Percentiles rank a stretch among this genome's conserved stretches.
These are phyloP conservation scores for Phania funesta DNA, from an alignment of 2,888 invertebrate species.

Conservation along the genomic window DNA sequence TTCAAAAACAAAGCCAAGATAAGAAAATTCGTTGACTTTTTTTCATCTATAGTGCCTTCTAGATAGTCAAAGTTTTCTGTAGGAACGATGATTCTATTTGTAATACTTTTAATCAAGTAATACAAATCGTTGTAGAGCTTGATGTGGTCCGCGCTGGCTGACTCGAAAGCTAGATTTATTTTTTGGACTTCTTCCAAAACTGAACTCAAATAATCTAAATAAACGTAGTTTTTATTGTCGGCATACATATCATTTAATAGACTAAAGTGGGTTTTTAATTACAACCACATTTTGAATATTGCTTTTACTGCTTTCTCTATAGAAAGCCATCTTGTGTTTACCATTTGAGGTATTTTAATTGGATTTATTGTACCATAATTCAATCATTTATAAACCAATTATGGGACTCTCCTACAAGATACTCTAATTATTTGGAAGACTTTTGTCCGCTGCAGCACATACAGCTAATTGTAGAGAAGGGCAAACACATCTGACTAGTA, in stretches of 20 bases:
- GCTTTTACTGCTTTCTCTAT: constrained; percentile 14
- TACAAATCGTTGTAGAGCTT: constrained; percentile 24
- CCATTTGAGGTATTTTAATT: not conserved
- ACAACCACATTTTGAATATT: constrained; percentile 1
- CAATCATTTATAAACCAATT: no score
- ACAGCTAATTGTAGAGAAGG: no score
- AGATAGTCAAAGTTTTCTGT: constrained; percentile 8
- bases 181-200: constrained; percentile 23
- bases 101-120: constrained; percentile 8
- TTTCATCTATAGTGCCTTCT: not conserved
- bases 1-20: not conserved
- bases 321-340: constrained; percentile 4
- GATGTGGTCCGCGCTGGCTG: constrained; percentile 10
- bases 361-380: not conserved
- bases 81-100: no score
- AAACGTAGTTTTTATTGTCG: no score
- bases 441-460: no score
- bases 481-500: no score
- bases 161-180: no score
- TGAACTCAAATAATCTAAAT: constrained; percentile 16
- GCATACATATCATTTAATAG: constrained; percentile 9
- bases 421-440: no score
- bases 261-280: constrained; percentile 10
- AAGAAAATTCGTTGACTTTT: not conserved
- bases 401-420: no score